Conservation (phyloP, 2,797 vertebrate genomes). For the Gobio occitaniae region DNA sequence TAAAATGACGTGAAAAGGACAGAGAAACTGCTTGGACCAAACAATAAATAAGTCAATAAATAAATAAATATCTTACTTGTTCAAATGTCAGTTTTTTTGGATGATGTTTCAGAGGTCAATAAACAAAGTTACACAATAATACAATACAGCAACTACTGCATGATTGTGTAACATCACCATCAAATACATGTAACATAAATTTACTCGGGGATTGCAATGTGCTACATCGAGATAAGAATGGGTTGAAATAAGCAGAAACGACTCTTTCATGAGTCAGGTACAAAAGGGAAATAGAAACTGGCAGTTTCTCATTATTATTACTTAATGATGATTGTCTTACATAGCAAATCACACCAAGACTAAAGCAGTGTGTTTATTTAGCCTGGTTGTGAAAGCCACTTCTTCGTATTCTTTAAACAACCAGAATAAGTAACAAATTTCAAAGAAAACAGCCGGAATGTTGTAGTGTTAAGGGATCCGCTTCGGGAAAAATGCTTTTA, state of each 20-base stretch:
- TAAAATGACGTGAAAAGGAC: slow-evolving; percentile 12
- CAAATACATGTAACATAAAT: neutral
- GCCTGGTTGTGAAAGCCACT: slow-evolving; percentile 36
- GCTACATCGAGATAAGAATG: neutral
- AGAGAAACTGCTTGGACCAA: slow-evolving; percentile 28
- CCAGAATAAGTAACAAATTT: slow-evolving; percentile 41
- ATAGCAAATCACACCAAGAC: slow-evolving; percentile 31
- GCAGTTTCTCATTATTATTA: slow-evolving; percentile 29
- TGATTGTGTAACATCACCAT: slow-evolving; percentile 3
- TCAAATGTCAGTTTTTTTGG: slow-evolving; percentile 13
- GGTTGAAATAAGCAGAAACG: neutral
- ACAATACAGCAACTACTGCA: neutral
- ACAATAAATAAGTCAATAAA: slow-evolving; percentile 49
- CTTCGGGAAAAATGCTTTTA: slow-evolving; percentile 68
- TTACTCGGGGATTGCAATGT: neutral
- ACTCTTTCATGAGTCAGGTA: neutral
- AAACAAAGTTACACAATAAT: slow-evolving; percentile 26
- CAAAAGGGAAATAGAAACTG: neutral
- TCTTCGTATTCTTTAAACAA: slow-evolving; percentile 42
- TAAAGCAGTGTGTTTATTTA: slow-evolving; percentile 27
- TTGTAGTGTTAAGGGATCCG: slow-evolving; percentile 76
- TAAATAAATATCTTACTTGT: slow-evolving; percentile 47
- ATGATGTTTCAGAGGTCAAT: slow-evolving; percentile 26
- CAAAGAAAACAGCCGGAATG: slow-evolving; percentile 65
- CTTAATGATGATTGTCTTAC: slow-evolving; percentile 57